Evolutionary conservation across 2,888 invertebrate genomes (phyloP), one percentile per base, ranked within the genome.

Genomic region (Nephrocerus scutellatus): DNA sequence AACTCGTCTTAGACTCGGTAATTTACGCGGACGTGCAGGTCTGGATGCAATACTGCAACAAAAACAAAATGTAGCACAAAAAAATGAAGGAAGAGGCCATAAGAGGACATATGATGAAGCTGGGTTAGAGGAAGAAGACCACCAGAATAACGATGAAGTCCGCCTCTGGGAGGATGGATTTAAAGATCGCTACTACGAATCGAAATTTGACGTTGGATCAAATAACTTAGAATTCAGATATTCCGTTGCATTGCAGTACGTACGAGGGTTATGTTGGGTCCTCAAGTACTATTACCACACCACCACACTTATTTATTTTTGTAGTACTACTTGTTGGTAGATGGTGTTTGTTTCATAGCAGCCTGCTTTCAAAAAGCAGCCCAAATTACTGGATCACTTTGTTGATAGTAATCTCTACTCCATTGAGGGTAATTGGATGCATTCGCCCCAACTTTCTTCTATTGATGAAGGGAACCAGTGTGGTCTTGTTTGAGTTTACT

Each of bases 231-330:
- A 82, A 56, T 97, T 97, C 70, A 78, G 96, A 73, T 82, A 87
- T 63, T 82, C 83, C 54, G 95, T 98, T 25, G 93, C 91, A 3
- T 72, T 86, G 32, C 92, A 96, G 61, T 98, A 98, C 72, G 92
- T 95, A 4, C 78, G 86, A 35, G 98, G 98, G 0, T 74, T 99
- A 33, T 93, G 93, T 70, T 98, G 98, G 98, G 98, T 99, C 39
- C 72, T 99, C 19, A 81, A 88, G 52, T 98, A 97, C 72, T 98
- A 98, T 71, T 98, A 98, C 72, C 97, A 97, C n/a, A n/a, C n/a
- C n/a, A n/a, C n/a, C n/a, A n/a, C n/a, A n/a, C n/a, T n/a, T n/a
- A n/a, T n/a, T n/a, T n/a, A n/a, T n/a, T n/a, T n/a, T n/a, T n/a
- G n/a, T n/a, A n/a, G n/a, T n/a, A n/a, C n/a, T n/a, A n/a, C n/a